Percentiles rank a stretch among this genome's conserved stretches.
Conservation (phyloP, 2,888 invertebrate species). For the Elysia crispata region DNA sequence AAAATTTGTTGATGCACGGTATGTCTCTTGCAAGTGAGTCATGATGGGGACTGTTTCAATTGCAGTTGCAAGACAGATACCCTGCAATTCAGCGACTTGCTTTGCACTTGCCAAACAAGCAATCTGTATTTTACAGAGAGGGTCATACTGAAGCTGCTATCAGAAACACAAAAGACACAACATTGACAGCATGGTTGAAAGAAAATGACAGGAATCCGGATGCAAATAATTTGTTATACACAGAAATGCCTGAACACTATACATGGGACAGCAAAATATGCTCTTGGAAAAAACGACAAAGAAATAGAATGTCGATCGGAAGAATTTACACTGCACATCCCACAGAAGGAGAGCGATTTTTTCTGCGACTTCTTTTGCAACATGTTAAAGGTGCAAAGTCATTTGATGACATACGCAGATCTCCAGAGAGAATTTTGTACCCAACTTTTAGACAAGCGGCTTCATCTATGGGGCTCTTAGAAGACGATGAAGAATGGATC, state of each 20-base stretch:
- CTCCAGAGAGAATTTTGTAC: constrained; percentile 57
- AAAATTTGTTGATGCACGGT: constrained; percentile 13
- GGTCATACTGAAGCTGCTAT: constrained; percentile 26
- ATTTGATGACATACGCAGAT: neutral
- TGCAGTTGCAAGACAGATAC: neutral
- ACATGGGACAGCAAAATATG: constrained; percentile 53
- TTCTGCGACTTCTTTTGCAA: constrained; percentile 43
- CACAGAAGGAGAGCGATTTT: constrained; percentile 58
- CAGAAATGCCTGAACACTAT: constrained; percentile 53
- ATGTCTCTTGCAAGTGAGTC: constrained; percentile 2
- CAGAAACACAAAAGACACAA: constrained; percentile 31
- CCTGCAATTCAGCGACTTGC: constrained; percentile 9
- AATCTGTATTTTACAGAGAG: constrained; percentile 34
- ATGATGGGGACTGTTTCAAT: neutral
- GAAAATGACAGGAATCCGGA: constrained; percentile 40
- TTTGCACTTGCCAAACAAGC: constrained; percentile 3
- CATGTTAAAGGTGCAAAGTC: constrained; percentile 18
- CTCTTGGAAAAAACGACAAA: constrained; percentile 30
- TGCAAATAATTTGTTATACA: constrained; percentile 52
- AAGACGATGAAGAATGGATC: constrained; percentile 70
- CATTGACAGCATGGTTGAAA: constrained; percentile 49
- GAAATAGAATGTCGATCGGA: constrained; percentile 46
- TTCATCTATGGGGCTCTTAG: constrained; percentile 64
- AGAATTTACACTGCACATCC: constrained; percentile 60
- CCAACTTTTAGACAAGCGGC: constrained; percentile 70